Percentiles rank a stretch among this genome's conserved stretches.
Conservation (phyloP, 2,888 invertebrate genomes). For the Sialis fuliginosa region DNA sequence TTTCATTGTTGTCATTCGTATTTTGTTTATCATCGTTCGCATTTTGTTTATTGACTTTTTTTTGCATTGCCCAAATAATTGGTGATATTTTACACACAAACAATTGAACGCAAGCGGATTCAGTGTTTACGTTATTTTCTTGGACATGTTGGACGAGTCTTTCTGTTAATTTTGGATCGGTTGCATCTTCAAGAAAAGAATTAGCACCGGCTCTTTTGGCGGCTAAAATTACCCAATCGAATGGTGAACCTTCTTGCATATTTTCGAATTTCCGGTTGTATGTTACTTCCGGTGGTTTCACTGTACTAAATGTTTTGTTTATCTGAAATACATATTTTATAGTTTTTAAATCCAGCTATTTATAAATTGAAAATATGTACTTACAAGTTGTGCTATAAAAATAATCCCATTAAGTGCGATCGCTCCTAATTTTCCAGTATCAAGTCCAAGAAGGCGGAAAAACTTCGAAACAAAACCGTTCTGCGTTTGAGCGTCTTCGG, state of each 20-base stretch:
- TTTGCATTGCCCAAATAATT: constrained; percentile 59
- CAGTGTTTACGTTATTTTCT: constrained; percentile 32
- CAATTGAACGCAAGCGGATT: constrained; percentile 51
- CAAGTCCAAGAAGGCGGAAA: constrained; percentile 54
- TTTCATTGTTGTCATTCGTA: constrained; percentile 17
- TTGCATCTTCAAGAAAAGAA: constrained; percentile 24
- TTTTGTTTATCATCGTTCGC: constrained; percentile 9
- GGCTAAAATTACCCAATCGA: constrained; percentile 41
- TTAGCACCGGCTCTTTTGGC: constrained; percentile 23
- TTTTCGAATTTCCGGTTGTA: constrained; percentile 12
- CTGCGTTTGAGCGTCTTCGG: constrained; percentile 16
- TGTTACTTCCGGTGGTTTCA: constrained; percentile 23
- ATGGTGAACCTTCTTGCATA: constrained; percentile 23
- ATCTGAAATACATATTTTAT: constrained; percentile 33
- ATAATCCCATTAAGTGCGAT: constrained; percentile 68
- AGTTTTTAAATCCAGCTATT: too few species aligned
- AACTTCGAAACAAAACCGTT: constrained; percentile 30
- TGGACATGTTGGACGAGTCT: constrained; percentile 39
- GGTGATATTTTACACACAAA: constrained; percentile 63
- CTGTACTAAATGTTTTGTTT: constrained; percentile 33
- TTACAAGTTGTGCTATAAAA: constrained; percentile 69
- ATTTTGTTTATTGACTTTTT: constrained; percentile 29
- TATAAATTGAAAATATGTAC: constrained; percentile 11
- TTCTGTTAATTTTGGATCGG: constrained; percentile 41
- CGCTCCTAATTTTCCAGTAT: constrained; percentile 59